Evolutionary conservation across 2,888 invertebrate genomes (phyloP), one percentile per base, ranked within the genome.

Genomic region (Penaeus monodon): DNA sequence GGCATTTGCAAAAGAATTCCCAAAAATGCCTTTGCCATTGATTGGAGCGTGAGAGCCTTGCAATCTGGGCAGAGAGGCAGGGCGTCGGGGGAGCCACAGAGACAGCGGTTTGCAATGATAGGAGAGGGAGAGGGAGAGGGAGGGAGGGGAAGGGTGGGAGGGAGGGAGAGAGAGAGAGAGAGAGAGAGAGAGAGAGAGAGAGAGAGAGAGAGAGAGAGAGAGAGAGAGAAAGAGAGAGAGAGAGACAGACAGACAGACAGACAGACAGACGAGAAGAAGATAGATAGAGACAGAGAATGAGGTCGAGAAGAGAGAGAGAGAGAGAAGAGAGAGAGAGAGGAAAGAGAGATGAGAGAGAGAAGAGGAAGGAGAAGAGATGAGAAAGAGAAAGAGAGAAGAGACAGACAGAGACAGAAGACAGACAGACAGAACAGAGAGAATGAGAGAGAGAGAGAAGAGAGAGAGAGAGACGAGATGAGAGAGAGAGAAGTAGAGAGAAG

Each of bases 161-260:
- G 4, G 33, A 3, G 33, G 6, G 33, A 38, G 33, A 38, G 33
- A 38, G 33, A 38, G 1, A n/a, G 1, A 68, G 68, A 68, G 68
- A 68, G 68, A 68, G 68, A 68, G 68, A 68, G 68, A 68, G 68
- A 68, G 68, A 68, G 68, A 68, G 68, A 68, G 68, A 68, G 68
- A 68, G 68, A 68, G 68, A 68, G 68, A 68, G 68, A 68, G 68
- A 68, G 68, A 68, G 68, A 68, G 68, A 68, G 68, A 68, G 68
- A 68, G 68, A 68, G 68, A 68, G 68, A 68, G 68, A 68, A 22
- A 68, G 24, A 68, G 68, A 20, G 68, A 68, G 22, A 14, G 68
- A 68, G 68, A 68, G 68, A 68, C 22, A 68, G 68, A 68, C 22
- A 68, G 68, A 68, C 22, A 68, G 68, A 68, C 22, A 68, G 68